Evolutionary conservation across 2,888 invertebrate genomes (phyloP), one percentile per base, ranked within the genome.

Genomic region (Coelinius sp.): DNA sequence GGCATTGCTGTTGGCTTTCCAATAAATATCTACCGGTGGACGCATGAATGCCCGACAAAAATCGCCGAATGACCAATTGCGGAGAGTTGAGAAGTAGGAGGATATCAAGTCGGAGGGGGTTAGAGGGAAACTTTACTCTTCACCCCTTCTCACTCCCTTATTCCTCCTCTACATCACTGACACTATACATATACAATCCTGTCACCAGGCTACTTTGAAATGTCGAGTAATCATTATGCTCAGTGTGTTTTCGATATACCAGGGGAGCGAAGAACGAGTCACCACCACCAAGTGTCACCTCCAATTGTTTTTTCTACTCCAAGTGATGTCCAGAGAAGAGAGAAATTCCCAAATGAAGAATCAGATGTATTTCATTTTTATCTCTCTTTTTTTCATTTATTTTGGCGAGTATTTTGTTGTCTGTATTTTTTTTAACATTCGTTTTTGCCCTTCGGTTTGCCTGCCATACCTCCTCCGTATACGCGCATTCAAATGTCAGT

Each of bases 401-500:
- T 35, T 72, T 65, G 38, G 41, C 27, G 62, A 74, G 70, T 71
- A 20, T 56, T 31, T 62, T 41, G 35, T 62, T 62, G 38, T 7
- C 8, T 35, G 41, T 73, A 53, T 78, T 77, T 77, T 71, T 71
- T 75, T 79, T 75, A 63, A 68, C 49, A 2, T 59, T 70, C 68
- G 38, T 73, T 74, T 75, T 75, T 44, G 46, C 35, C 46, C 64
- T 70, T 46, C 56, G 20, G 46, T 41, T 62, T 67, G 63, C 46
- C 27, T 38, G 62, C 67, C 66, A 59, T 67, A 70, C 59, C 71
- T 67, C 64, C 59, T 69, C n/a, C 70, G 66, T 68, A 75, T 68
- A 75, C 71, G 70, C 82, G 86, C 84, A 86, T 86, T 86, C 86
- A 86, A 85, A 86, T 83, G 86, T 86, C 86, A 86, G 75, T 77